These are phyloP conservation scores for Mus pahari DNA, from an alignment of 2,113 vertebrate species.

Conservation along the genomic window DNA sequence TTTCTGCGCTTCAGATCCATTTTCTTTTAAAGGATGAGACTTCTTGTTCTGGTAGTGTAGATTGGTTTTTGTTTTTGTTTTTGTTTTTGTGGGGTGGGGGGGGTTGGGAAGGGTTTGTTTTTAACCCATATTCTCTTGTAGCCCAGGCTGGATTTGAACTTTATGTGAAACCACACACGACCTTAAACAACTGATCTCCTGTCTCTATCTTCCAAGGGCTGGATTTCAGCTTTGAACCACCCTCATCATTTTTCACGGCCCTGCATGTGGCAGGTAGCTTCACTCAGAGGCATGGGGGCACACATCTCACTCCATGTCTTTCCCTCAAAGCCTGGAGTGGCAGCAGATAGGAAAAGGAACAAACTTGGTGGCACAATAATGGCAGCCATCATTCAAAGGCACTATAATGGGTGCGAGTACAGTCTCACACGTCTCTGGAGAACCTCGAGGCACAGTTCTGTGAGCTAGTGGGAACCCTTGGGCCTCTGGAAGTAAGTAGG, in stretches of 20 bases:
- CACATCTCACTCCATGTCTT: not conserved
- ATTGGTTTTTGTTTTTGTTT: not conserved
- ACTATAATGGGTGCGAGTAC: not conserved
- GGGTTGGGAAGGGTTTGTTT: not conserved
- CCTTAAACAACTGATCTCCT: not conserved
- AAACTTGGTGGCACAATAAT: accelerated
- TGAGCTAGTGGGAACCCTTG: not conserved
- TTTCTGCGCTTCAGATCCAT: not conserved
- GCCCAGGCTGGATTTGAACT: not conserved
- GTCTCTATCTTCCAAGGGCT: not conserved
- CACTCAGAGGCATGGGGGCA: not conserved
- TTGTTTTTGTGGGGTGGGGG: accelerated
- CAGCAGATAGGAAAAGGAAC: conserved; percentile 28
- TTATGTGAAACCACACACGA: not conserved
- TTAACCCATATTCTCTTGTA: not conserved
- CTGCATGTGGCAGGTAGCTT: not conserved
- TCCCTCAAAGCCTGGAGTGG: not conserved
- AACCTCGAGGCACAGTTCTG: accelerated
- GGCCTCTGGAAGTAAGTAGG: not conserved
- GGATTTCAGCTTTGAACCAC: not conserved
- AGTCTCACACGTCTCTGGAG: not conserved
- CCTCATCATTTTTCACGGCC: not conserved
- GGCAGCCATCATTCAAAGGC: not conserved
- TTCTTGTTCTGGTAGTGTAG: not conserved
- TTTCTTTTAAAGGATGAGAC: not conserved